Evolutionary conservation across 2,888 invertebrate genomes (phyloP).

Genomic region (Nymphalis polychloros): DNA sequence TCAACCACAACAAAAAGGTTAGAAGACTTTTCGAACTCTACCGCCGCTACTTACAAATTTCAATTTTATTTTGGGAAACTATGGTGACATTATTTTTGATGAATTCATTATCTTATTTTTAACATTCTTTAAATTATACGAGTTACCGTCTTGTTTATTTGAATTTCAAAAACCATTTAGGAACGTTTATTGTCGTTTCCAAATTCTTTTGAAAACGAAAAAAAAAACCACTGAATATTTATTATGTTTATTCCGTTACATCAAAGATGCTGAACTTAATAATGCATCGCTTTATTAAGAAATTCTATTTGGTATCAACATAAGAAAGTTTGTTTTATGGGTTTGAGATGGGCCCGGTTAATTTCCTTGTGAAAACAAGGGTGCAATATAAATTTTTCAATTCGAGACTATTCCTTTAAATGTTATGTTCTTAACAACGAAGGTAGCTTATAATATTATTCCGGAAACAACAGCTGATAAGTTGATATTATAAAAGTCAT

Average conservation of each 20-base stretch:
- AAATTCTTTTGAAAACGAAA: background rate
- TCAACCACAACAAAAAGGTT: too few species aligned
- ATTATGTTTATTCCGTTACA: slow-evolving; percentile 52
- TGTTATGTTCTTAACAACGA: too few species aligned
- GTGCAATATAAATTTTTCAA: slow-evolving; percentile 37
- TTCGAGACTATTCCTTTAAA: background rate
- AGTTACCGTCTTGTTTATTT: background rate
- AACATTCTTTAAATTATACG: too few species aligned
- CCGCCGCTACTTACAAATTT: too few species aligned
- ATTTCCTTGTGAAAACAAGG: slow-evolving; percentile 75
- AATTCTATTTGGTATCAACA: slow-evolving; percentile 51
- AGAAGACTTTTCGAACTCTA: too few species aligned
- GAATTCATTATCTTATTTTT: too few species aligned
- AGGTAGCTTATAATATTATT: too few species aligned
- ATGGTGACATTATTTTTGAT: too few species aligned
- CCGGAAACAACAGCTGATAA: too few species aligned
- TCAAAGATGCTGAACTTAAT: slow-evolving; percentile 60
- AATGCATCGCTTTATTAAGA: slow-evolving; percentile 68
- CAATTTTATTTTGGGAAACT: too few species aligned
- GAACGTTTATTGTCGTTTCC: background rate
- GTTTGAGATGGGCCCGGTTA: slow-evolving; percentile 54
- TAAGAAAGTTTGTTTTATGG: slow-evolving; percentile 57
- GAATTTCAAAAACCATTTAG: background rate
- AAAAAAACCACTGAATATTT: background rate
- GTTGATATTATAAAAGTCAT: too few species aligned